Base-by-base conservation (phyloP, 2,888 invertebrate species). In the Noctua fimbriata region DNA sequence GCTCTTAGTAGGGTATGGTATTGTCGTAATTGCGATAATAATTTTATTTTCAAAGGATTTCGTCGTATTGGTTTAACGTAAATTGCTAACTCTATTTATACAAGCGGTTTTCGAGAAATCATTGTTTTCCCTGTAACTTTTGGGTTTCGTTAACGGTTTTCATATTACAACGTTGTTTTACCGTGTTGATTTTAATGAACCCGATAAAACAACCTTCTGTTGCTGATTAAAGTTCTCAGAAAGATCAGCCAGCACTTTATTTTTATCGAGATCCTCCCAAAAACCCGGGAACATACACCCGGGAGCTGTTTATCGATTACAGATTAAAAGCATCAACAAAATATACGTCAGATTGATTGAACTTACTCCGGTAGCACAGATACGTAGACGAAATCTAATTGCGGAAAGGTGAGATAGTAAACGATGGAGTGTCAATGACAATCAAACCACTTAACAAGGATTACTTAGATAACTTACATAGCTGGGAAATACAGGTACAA, bases 11-110 rank as follows among this genome's bases (percentile, higher is more conserved):
- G 5, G 28, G 18, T 63, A 70, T 49, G 36, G 63, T 65, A 73
- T 74, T 65, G 76, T 79, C 69, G 36, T 72, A 32, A 60, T 66
- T 10, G 41, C 55, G 24, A 80, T 66, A 41, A 36, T 72, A 69
- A 44, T 78, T 47, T 87, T 28, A 63, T 70, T 71, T 73, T 69
- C 55, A 74, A 55, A n/a, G 44, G 2, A 16, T 58, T 63, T 66
- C 9, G 16, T 66, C 44, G 10, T 65, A 47, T 21, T 14, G 18
- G 47, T 28, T 28, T 32, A 41, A 7, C 21, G 63, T 32, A n/a
- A 49, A 24, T 24, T 65, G 18, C 24, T 5, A 32, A 32, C 18
- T 24, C 4, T 18, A n/a, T 65, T 66, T 65, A 12, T 18, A 47
- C 21, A 36, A 10, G 47, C 0, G 36, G 21, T 44, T 58, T 28